phyloP scores from a whole-genome alignment of 2,888 invertebrate genomes.

The Xanthia togata region DNA sequence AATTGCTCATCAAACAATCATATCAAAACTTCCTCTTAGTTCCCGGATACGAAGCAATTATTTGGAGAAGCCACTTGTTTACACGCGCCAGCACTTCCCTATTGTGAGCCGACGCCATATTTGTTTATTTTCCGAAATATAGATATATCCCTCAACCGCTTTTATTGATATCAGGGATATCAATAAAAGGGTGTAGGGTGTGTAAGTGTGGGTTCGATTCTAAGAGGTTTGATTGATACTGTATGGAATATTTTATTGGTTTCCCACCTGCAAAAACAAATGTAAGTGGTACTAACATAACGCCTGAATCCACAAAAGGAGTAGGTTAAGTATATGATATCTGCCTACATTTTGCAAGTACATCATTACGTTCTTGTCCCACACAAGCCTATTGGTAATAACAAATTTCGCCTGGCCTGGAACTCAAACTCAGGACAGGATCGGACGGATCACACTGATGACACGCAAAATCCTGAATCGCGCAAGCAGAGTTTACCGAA shows the following conservation, averaged over 20 bases:
- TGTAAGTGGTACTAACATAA: too few species aligned
- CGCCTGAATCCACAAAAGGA: too few species aligned
- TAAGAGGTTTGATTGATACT: not conserved
- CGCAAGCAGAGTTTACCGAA: too few species aligned
- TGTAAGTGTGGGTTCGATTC: not conserved
- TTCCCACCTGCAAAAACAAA: too few species aligned
- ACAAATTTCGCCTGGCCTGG: not conserved
- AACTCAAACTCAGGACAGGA: not conserved
- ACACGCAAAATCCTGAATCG: too few species aligned
- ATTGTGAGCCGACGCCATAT: conserved; percentile 40
- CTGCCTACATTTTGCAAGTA: too few species aligned
- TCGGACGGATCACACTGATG: too few species aligned
- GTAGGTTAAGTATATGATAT: too few species aligned
- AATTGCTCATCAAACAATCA: conserved; percentile 20
- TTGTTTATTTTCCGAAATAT: conserved; percentile 27
- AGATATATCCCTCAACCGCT: not conserved
- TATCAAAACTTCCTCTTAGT: conserved; percentile 4
- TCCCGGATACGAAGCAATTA: conserved; percentile 46
- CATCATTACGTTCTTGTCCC: too few species aligned
- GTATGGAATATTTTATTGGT: too few species aligned
- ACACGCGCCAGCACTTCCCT: conserved; percentile 27
- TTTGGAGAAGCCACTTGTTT: conserved; percentile 37
- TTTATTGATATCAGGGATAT: conserved; percentile 20
- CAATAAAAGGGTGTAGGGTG: not conserved
- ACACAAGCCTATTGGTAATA: too few species aligned